Percentiles rank a stretch among this genome's conserved stretches.
These are phyloP conservation scores for Platichthys stellatus DNA, from an alignment of 2,113 vertebrate species.

Conservation along the genomic window DNA sequence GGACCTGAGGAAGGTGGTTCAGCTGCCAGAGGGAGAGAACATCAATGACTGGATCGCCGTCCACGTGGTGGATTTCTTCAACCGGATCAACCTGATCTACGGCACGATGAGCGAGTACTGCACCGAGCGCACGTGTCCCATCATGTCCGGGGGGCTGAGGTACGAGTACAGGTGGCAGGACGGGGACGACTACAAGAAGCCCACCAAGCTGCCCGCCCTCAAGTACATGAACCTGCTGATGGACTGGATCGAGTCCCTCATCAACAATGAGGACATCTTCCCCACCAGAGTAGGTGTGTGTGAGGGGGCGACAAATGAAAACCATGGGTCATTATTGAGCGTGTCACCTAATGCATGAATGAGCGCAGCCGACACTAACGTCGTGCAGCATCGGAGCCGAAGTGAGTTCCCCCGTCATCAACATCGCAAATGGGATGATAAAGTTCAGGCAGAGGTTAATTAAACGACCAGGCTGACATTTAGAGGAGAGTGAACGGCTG, in stretches of 20 bases:
- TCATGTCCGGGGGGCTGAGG: conserved; percentile 94
- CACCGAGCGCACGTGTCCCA: conserved; percentile 90
- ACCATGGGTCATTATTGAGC: conserved; percentile 12
- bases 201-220: conserved; percentile 92
- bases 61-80: conserved; percentile 98
- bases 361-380: conserved; percentile 5
- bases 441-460: conserved; percentile 73
- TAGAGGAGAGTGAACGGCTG: conserved; percentile 27
- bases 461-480: conserved; percentile 67
- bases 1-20: conserved; percentile 93
- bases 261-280: conserved; percentile 96
- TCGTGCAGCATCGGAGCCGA: conserved; percentile 1
- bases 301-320: conserved; percentile 44
- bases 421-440: conserved; percentile 19
- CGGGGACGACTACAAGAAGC: conserved; percentile 90
- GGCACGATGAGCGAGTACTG: conserved; percentile 97
- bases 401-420: conserved; percentile 32
- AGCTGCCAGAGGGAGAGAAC: conserved; percentile 90
- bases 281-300: conserved; percentile 96
- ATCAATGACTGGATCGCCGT: conserved; percentile 96
- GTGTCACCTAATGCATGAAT: conserved; percentile 15
- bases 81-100: conserved; percentile 97
- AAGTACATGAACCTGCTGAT: conserved; percentile 96
- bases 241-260: conserved; percentile 97
- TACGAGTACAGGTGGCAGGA: conserved; percentile 99